Evolutionary conservation across 2,797 vertebrate genomes (phyloP).

Genomic region (Chloroceryle amazona): DNA sequence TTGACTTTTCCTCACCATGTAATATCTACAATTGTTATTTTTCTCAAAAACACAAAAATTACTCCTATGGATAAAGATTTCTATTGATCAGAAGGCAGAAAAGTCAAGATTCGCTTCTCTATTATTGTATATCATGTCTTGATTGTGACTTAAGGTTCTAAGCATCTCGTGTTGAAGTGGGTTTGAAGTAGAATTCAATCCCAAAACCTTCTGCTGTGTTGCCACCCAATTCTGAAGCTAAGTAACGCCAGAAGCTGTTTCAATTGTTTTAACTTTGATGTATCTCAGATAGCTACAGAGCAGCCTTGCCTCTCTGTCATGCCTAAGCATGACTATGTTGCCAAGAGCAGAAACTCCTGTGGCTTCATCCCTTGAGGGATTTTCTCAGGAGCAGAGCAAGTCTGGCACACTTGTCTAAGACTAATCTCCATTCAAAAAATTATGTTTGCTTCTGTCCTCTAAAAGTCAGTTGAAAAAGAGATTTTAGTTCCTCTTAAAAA

Average conservation of each 20-base stretch:
- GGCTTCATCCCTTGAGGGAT: not conserved
- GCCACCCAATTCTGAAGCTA: not conserved
- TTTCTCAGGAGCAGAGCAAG: not conserved
- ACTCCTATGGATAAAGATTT: not conserved
- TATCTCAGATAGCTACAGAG: not conserved
- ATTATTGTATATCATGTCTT: not conserved
- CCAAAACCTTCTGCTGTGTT: not conserved
- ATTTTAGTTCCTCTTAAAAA: not conserved
- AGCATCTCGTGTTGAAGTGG: not conserved
- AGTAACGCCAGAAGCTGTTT: not conserved
- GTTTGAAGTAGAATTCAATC: not conserved
- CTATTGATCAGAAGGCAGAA: not conserved
- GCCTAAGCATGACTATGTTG: not conserved
- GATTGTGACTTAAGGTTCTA: not conserved
- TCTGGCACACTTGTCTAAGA: not conserved
- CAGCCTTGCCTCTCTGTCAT: not conserved
- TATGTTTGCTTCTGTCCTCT: not conserved
- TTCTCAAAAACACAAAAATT: not conserved
- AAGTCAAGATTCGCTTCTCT: not conserved
- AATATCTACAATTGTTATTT: not conserved
- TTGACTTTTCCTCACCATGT: not conserved
- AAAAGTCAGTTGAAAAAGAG: not conserved
- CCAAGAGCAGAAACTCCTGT: accelerated
- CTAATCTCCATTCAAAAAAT: not conserved
- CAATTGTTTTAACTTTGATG: not conserved